Conservation (phyloP, 2,113 vertebrate species). For the Gracilinanus agilis region DNA sequence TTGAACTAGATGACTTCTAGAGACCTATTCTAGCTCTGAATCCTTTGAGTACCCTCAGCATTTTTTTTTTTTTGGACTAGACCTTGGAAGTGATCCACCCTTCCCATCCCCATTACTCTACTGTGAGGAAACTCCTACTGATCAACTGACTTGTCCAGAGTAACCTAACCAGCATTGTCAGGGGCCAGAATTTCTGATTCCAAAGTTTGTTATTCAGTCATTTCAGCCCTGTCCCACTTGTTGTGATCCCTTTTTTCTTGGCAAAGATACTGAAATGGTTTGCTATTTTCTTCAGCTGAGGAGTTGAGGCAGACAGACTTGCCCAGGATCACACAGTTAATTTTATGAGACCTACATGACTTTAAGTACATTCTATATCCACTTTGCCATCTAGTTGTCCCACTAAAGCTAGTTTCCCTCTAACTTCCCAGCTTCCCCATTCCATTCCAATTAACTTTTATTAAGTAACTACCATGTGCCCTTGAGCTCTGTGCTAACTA, state of each 20-base stretch:
- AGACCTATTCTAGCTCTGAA: background rate
- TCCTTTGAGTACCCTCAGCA: background rate
- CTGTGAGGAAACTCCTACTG: background rate
- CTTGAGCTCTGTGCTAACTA: too few species aligned
- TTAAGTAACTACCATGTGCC: too few species aligned
- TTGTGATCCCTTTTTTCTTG: background rate
- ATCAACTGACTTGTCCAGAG: too few species aligned
- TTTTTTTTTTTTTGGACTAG: background rate
- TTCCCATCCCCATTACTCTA: background rate
- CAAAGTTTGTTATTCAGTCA: background rate
- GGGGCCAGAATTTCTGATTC: background rate
- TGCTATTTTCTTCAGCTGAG: background rate
- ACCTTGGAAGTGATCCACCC: background rate
- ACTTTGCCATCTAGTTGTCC: background rate
- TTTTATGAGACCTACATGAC: background rate
- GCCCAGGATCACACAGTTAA: background rate
- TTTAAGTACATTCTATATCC: background rate
- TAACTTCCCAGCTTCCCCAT: too few species aligned
- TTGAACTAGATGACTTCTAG: background rate
- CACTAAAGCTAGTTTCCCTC: too few species aligned
- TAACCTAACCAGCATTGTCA: background rate
- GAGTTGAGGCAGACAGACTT: background rate
- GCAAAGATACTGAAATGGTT: background rate
- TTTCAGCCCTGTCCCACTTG: background rate
- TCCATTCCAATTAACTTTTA: too few species aligned